These are phyloP conservation scores for Anguilla pacifica DNA, from an alignment of 2,797 vertebrate genomes.

Conservation along the genomic window DNA sequence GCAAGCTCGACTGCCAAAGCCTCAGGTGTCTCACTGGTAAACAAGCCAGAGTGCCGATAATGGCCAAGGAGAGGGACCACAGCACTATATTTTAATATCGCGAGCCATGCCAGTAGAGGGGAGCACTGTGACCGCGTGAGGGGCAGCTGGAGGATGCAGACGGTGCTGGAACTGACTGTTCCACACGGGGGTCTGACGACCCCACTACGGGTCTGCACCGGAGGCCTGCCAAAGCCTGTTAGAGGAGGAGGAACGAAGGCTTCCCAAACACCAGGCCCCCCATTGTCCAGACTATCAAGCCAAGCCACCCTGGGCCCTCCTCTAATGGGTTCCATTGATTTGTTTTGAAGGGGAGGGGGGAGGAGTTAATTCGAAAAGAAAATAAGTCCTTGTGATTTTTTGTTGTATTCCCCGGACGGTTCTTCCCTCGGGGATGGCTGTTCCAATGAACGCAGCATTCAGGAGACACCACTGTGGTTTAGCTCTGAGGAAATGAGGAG, in stretches of 20 bases:
- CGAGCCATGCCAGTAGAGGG: not conserved
- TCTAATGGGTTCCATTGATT: conserved; percentile 10
- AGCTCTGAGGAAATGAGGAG: not conserved
- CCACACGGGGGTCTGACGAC: not conserved
- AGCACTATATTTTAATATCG: not conserved
- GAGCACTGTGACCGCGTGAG: not conserved
- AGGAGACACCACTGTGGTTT: not conserved
- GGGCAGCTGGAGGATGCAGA: not conserved
- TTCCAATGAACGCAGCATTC: not conserved
- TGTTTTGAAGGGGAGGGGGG: not conserved
- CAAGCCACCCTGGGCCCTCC: not conserved
- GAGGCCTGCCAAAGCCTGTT: not conserved
- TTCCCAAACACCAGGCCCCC: not conserved
- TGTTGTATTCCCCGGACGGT: not conserved
- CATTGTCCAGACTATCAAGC: not conserved
- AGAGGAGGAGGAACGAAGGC: not conserved
- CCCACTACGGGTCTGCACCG: not conserved
- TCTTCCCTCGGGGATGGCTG: not conserved
- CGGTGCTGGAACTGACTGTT: not conserved
- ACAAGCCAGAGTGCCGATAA: not conserved
- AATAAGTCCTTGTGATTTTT: not conserved
- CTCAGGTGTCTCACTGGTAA: no score
- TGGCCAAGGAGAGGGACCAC: not conserved
- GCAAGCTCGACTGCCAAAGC: not conserved
- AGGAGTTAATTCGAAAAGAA: not conserved